Evolutionary conservation across 2,113 vertebrate genomes (phyloP).

Genomic region (Myocastor coypus): DNA sequence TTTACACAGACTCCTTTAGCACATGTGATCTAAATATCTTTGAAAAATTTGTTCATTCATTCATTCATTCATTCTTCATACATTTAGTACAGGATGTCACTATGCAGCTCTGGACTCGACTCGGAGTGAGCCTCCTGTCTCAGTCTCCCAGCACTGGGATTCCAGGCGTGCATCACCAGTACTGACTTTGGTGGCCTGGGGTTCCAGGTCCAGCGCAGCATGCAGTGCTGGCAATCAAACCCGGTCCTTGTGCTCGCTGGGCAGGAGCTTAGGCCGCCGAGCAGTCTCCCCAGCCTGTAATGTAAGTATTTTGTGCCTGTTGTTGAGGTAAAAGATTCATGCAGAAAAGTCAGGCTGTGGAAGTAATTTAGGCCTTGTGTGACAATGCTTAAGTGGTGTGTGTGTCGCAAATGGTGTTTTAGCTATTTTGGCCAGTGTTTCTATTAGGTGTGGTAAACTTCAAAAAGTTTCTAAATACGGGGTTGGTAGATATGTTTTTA

Average conservation of each 20-base stretch:
- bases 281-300: neutral
- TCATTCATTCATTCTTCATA: too few relatives aligned
- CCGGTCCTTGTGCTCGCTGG: too few relatives aligned
- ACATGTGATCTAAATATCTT: slow-evolving; percentile 57
- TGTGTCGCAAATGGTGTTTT: slow-evolving; percentile 60
- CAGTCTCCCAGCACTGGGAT: too few relatives aligned
- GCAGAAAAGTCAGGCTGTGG: slow-evolving; percentile 58
- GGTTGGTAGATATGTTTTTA: neutral
- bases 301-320: slow-evolving; percentile 64
- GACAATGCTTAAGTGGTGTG: neutral
- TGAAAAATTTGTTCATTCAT: too few relatives aligned
- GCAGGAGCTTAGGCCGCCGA: too few relatives aligned
- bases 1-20: slow-evolving; percentile 68
- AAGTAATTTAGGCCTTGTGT: slow-evolving; percentile 57
- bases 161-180: too few relatives aligned
- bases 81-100: too few relatives aligned
- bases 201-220: too few relatives aligned
- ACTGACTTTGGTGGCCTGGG: too few relatives aligned
- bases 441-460: slow-evolving; percentile 57
- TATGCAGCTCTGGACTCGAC: too few relatives aligned
- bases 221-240: too few relatives aligned
- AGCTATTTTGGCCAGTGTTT: slow-evolving; percentile 47
- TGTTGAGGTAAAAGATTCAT: slow-evolving; percentile 70
- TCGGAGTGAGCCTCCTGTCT: too few relatives aligned
- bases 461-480: slow-evolving; percentile 3